Evolutionary conservation across 2,797 vertebrate species (phyloP).

Genomic region (Neopelma chrysocephalum): DNA sequence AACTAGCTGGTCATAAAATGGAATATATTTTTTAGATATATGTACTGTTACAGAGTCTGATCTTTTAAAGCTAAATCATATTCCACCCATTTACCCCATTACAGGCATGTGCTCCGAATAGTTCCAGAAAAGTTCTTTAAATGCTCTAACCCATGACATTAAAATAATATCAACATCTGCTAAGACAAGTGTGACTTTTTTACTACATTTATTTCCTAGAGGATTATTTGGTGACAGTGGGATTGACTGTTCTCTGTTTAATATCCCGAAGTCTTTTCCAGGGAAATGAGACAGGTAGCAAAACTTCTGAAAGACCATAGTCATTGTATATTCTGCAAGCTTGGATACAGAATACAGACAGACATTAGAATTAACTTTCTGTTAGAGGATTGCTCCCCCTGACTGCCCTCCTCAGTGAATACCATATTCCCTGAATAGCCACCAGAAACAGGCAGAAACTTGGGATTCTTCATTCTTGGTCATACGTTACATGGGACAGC

Average conservation of each 20-base stretch:
- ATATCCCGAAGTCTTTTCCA: background rate
- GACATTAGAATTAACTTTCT: background rate
- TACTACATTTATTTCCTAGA: background rate
- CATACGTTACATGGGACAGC: background rate
- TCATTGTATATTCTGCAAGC: background rate
- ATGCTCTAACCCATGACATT: slow-evolving; percentile 35
- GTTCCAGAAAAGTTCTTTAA: background rate
- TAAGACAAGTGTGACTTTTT: background rate
- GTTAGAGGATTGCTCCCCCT: background rate
- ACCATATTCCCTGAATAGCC: background rate
- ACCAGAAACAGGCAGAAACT: background rate
- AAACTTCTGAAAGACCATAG: background rate
- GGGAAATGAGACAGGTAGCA: background rate
- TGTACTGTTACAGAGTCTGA: background rate
- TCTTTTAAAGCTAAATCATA: background rate
- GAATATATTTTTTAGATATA: slow-evolving; percentile 8
- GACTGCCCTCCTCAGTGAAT: background rate
- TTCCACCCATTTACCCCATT: background rate
- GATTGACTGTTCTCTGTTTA: background rate
- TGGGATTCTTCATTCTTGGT: background rate
- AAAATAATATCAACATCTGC: background rate
- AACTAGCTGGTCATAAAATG: background rate
- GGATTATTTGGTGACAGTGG: background rate
- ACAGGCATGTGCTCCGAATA: background rate
- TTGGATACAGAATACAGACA: background rate